A percentile compares a stretch with the other conserved stretches of the same genome.
Evolutionary conservation across 1,140 invertebrate genomes (phyloP).

Genomic region (Andrena cerasifolii): DNA sequence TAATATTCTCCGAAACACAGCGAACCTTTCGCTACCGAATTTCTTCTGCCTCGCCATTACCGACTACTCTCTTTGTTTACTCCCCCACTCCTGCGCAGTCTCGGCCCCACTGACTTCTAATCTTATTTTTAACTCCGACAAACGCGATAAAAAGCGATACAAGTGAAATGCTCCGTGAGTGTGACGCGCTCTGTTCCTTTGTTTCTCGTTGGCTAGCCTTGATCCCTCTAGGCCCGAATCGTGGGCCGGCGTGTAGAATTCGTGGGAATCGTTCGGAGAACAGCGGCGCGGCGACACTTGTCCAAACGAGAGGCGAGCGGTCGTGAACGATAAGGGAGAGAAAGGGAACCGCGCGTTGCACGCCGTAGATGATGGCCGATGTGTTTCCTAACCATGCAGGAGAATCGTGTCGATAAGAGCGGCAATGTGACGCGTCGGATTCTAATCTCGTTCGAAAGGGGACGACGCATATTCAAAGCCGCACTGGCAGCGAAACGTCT

Average conservation of each 20-base stretch:
- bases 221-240: neutral
- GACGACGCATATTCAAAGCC: conserved; percentile 9
- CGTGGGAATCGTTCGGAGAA: too few species aligned
- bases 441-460: neutral
- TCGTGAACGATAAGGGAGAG: neutral
- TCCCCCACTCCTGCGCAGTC: too few species aligned
- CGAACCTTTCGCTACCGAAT: neutral
- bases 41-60: too few species aligned
- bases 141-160: neutral
- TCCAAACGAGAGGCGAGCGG: too few species aligned
- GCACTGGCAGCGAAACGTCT: conserved; percentile 11
- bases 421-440: neutral
- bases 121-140: neutral
- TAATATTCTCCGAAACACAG: too few species aligned
- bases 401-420: neutral
- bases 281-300: too few species aligned
- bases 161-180: neutral
- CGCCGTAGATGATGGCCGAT: neutral
- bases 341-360: too few species aligned
- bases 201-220: neutral
- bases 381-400: neutral
- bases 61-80: too few species aligned
- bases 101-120: neutral
- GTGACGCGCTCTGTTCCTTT: too few species aligned
- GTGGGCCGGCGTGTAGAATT: too few species aligned